Evolutionary conservation across 2,888 invertebrate species (phyloP), one percentile per base, ranked within the genome.

Genomic region (Nebria brevicollis): DNA sequence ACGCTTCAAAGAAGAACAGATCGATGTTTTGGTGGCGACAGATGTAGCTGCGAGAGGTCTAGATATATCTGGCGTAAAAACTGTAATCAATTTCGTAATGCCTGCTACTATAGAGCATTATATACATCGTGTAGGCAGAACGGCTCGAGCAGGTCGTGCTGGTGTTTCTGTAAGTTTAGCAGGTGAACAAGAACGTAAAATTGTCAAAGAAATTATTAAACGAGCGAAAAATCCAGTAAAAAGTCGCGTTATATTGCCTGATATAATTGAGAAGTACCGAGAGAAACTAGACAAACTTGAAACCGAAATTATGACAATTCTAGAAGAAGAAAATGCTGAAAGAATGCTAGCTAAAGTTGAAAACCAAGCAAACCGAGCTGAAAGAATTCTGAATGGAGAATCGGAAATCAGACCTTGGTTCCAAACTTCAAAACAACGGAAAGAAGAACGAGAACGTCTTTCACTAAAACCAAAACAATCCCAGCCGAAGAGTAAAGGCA

Each of bases 61-160:
- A 72, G 99, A 99, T 90, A 99, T 99, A 85, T 94, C 95, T n/a
- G 98, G 97, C 8, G 98, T 99, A 0, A 96, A 97, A 90, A 98
- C 98, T 13, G 98, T 98, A 5, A 94, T 99, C 72, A 99, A 99
- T 90, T 98, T 97, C 89, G 95, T 97, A 0, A 94, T 99, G 94
- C 99, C 99, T 0, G 95, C 96, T 70, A 96, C 97, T 0, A 89
- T 98, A 25, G 97, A 98, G 86, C 98, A 98, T 88, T 99, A 99
- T 86, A 97, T 99, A 85, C 99, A 99, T 89, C 92, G 95, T 88
- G 97, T 99, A 8, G 99, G 99, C 65, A 91, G 99, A 85, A 99
- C 99, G 1, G 99, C 99, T 0, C 92, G 99, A 86, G 99, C 99
- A 8, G 98, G 98, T 0, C 93, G 95, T 77, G 95, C 95, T 13